Conservation (phyloP, 2,888 invertebrate species). For the Epirrita christyi region DNA sequence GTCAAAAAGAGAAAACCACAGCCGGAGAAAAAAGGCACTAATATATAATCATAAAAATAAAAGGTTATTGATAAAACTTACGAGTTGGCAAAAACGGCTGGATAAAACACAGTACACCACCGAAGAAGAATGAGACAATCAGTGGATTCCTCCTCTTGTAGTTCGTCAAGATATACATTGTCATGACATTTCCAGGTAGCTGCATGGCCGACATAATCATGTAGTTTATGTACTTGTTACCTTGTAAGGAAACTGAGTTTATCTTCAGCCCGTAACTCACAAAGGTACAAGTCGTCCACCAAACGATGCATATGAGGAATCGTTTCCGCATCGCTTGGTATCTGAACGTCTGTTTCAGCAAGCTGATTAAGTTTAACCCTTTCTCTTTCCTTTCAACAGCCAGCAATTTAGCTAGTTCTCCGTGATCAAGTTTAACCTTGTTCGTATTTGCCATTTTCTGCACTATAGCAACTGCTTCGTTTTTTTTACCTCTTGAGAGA, state of each 20-base stretch:
- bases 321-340: conserved; percentile 61
- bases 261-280: conserved; percentile 91
- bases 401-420: conserved; percentile 48
- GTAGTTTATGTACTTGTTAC: conserved; percentile 91
- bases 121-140: conserved; percentile 80
- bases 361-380: conserved; percentile 45
- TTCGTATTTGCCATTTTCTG: conserved; percentile 84
- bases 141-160: conserved; percentile 84
- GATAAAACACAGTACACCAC: conserved; percentile 83
- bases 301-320: conserved; percentile 67
- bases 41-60: no score
- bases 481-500: conserved; percentile 87
- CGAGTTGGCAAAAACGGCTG: conserved; percentile 85
- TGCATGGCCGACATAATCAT: conserved; percentile 84
- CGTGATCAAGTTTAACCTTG: conserved; percentile 59
- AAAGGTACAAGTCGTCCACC: conserved; percentile 88
- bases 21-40: no score
- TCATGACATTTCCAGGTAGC: conserved; percentile 83
- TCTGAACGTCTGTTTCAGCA: conserved; percentile 62
- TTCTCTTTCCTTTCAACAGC: conserved; percentile 48
- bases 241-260: conserved; percentile 89
- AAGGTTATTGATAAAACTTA: conserved; percentile 53
- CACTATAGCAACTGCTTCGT: conserved; percentile 86
- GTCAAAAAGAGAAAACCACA: no score
- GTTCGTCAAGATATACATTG: conserved; percentile 81